Evolutionary conservation across 2,888 invertebrate genomes (phyloP).

Genomic region (Limnephilus auricula): DNA sequence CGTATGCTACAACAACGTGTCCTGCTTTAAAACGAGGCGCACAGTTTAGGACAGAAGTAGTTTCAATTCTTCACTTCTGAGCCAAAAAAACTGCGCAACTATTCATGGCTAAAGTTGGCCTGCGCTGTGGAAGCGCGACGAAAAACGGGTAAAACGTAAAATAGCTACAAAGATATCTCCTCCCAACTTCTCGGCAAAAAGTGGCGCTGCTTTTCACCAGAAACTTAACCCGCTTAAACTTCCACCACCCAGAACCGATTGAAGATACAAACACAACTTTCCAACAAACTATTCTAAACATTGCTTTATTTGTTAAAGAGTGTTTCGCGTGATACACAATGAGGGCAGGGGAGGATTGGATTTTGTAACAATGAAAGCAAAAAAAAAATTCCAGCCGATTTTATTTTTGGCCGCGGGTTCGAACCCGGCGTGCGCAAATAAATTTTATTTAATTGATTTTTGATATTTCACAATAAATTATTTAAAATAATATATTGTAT

Average conservation of each 20-base stretch:
- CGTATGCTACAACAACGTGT: not conserved
- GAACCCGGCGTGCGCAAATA: no score
- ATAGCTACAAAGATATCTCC: not conserved
- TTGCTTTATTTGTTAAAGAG: conserved; percentile 24
- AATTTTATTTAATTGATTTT: no score
- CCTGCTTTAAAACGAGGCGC: not conserved
- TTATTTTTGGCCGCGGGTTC: no score
- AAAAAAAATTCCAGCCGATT: not conserved
- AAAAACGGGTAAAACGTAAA: not conserved
- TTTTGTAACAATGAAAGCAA: not conserved
- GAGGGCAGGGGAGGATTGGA: not conserved
- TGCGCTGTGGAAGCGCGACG: not conserved
- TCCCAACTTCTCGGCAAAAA: not conserved
- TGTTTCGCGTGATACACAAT: conserved; percentile 8
- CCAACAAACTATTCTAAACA: conserved; percentile 26
- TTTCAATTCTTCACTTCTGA: not conserved
- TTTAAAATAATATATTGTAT: no score
- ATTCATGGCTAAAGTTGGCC: not conserved
- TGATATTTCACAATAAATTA: no score
- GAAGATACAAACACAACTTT: conserved; percentile 22
- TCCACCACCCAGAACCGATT: not conserved
- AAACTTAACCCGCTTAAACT: not conserved
- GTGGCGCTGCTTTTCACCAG: not conserved
- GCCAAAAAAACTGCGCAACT: not conserved
- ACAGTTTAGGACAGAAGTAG: not conserved